Percentiles rank a stretch among this genome's conserved stretches.
These are phyloP conservation scores for Parauchenoglanis ngamensis DNA, from an alignment of 2,797 vertebrate genomes.

Conservation along the genomic window DNA sequence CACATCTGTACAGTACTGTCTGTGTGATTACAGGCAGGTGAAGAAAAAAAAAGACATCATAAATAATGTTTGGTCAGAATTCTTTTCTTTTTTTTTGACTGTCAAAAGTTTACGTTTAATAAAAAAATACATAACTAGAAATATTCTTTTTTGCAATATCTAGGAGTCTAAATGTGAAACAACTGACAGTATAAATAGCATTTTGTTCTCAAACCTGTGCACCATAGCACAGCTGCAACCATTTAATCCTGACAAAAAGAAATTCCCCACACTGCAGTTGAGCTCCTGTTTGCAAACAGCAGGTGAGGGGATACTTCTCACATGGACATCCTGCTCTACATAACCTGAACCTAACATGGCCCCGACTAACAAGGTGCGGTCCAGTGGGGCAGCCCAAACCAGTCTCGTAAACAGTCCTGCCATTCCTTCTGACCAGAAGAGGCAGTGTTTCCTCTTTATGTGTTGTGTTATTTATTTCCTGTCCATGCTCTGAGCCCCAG, in stretches of 20 bases:
- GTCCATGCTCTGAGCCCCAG: constrained; percentile 25
- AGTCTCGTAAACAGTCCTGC: not conserved
- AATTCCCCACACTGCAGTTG: not conserved
- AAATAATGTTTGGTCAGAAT: not conserved
- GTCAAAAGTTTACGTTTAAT: not conserved
- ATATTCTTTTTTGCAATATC: not conserved
- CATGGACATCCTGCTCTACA: constrained; percentile 3
- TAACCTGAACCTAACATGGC: constrained; percentile 12
- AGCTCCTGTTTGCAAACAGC: constrained; percentile 22
- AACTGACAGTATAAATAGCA: not conserved
- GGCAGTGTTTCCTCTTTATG: constrained; percentile 34
- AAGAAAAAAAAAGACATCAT: not conserved
- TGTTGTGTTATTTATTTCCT: constrained; percentile 44
- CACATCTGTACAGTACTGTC: not conserved
- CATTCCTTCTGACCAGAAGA: constrained; percentile 13
- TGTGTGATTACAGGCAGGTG: not conserved
- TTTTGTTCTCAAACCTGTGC: not conserved
- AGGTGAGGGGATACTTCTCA: constrained; percentile 31
- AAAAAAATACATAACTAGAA: not conserved
- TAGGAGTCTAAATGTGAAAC: not conserved
- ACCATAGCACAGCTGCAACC: constrained; percentile 1
- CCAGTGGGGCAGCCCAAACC: not conserved
- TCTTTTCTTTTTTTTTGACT: not conserved
- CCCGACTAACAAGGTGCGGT: not conserved
- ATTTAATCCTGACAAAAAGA: constrained; percentile 16